These are phyloP conservation scores for Ia io DNA, from an alignment of 2,113 vertebrate species.

Conservation along the genomic window DNA sequence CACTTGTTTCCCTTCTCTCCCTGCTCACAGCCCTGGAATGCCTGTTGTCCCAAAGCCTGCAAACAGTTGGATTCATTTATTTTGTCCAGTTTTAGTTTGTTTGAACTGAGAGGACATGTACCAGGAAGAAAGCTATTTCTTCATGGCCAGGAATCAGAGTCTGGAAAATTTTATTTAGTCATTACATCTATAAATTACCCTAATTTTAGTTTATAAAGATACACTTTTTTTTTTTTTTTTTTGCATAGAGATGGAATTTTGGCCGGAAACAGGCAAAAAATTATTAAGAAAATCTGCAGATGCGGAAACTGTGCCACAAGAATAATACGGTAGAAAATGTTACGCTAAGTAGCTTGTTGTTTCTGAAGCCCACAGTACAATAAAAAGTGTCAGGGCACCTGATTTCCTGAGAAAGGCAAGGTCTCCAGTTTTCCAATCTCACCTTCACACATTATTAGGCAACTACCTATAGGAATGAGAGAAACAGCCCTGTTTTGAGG, in stretches of 20 bases:
- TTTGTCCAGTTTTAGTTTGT: not conserved
- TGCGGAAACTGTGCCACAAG: not conserved
- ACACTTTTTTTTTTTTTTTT: not conserved
- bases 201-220: not conserved
- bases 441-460: not conserved
- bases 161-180: not conserved
- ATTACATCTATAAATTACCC: not conserved
- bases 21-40: not conserved
- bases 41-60: not conserved
- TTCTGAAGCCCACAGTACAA: not conserved
- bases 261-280: not conserved
- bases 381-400: not conserved
- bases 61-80: not conserved
- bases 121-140: not conserved
- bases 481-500: not conserved
- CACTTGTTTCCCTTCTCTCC: not conserved
- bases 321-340: not conserved
- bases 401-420: not conserved
- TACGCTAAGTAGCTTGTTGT: not conserved
- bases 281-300: constrained; percentile 13
- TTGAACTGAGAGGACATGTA: not conserved
- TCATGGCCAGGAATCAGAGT: not conserved
- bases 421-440: not conserved
- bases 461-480: not conserved
- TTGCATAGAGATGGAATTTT: not conserved